These are phyloP conservation scores for Plusia festucae DNA, from an alignment of 2,888 invertebrate genomes.

Conservation along the genomic window DNA sequence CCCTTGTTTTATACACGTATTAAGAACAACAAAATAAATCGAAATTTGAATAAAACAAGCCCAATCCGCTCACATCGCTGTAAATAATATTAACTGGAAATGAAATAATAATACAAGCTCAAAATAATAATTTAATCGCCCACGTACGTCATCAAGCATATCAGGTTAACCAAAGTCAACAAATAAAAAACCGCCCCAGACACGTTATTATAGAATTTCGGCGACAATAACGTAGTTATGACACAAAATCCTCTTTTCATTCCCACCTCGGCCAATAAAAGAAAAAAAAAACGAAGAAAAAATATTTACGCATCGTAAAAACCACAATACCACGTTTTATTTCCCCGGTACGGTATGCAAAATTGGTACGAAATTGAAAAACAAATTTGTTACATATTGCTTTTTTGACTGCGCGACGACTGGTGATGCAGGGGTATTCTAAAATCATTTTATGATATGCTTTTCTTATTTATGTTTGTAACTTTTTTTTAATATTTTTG, in stretches of 20 bases:
- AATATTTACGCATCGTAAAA: slow-evolving; percentile 86
- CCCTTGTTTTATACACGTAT: no score
- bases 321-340: slow-evolving; percentile 85
- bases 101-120: background rate
- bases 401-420: slow-evolving; percentile 71
- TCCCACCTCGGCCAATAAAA: slow-evolving; percentile 81
- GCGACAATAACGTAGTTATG: slow-evolving; percentile 58
- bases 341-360: slow-evolving; percentile 85
- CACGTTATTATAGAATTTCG: slow-evolving; percentile 69
- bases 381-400: slow-evolving; percentile 89
- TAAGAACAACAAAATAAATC: no score
- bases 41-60: background rate
- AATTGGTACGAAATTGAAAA: slow-evolving; percentile 89
- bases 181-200: slow-evolving; percentile 56
- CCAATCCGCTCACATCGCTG: background rate
- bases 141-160: slow-evolving; percentile 38
- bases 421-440: slow-evolving; percentile 69
- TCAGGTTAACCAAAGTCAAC: slow-evolving; percentile 54
- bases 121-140: slow-evolving; percentile 34
- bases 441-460: slow-evolving; percentile 16
- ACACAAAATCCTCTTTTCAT: slow-evolving; percentile 77
- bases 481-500: background rate
- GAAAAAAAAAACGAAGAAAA: slow-evolving; percentile 72
- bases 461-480: slow-evolving; percentile 7
- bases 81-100: slow-evolving; percentile 9